Conservation (phyloP, 2,888 invertebrate genomes). For the Melanotus villosus region DNA sequence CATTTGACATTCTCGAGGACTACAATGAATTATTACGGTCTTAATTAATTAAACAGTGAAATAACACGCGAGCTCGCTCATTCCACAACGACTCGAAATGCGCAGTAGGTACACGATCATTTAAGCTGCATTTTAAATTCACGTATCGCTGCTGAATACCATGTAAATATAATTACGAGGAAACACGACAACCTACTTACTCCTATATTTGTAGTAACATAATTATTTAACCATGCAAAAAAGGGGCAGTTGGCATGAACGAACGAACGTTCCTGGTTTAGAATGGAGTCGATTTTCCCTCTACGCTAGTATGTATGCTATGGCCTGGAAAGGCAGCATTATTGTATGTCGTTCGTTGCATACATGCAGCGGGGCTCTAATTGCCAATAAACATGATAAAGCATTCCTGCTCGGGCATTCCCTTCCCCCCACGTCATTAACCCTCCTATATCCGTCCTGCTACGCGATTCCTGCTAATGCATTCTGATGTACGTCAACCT, state of each 20-base stretch:
- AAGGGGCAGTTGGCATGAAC: not conserved
- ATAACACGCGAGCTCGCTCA: slow-evolving; percentile 57
- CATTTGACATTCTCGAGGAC: slow-evolving; percentile 62
- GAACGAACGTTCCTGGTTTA: not conserved
- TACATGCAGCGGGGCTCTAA: slow-evolving; percentile 39
- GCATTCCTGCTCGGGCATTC: slow-evolving; percentile 37
- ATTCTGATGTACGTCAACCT: slow-evolving; percentile 52
- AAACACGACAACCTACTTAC: slow-evolving; percentile 44
- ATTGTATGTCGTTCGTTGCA: slow-evolving; percentile 31
- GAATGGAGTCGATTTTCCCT: not conserved
- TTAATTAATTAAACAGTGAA: slow-evolving; percentile 61
- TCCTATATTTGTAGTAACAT: slow-evolving; percentile 24
- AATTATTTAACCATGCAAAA: slow-evolving; percentile 32
- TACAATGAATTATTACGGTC: slow-evolving; percentile 58
- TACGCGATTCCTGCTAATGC: slow-evolving; percentile 46
- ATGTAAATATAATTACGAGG: slow-evolving; percentile 48
- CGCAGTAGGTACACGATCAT: slow-evolving; percentile 41
- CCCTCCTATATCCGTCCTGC: slow-evolving; percentile 39
- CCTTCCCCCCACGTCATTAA: slow-evolving; percentile 48
- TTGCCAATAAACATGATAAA: slow-evolving; percentile 50
- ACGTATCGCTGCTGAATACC: slow-evolving; percentile 40
- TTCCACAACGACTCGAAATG: slow-evolving; percentile 38
- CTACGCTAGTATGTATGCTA: not conserved
- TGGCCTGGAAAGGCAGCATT: not conserved
- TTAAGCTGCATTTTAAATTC: slow-evolving; percentile 44